Base-by-base conservation (phyloP, 1,140 invertebrate genomes). In the Lepidurus apus region DNA sequence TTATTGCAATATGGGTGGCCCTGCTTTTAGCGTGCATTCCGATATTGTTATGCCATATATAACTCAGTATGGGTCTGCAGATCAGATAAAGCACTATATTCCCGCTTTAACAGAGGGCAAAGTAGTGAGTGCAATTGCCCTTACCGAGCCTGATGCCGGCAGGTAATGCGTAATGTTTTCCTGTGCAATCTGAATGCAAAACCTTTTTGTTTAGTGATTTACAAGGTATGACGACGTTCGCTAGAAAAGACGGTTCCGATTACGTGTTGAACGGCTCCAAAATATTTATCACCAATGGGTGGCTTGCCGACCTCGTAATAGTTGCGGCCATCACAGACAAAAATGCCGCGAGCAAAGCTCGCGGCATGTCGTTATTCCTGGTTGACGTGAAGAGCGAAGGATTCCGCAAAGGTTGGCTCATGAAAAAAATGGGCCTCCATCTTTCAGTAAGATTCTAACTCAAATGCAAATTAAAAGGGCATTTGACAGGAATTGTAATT, bases 41-140 rank as follows among this genome's bases (percentile, higher is more conserved):
- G 84, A 87, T 79, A 87, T 88, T 80, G 84, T 87, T 0, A 87
- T 87, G 86, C 87, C 87, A 2, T 88, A 88, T 81, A 85, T 88
- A 65, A 80, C 82, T 7, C 82, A 87, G 77, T 87, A 86, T 81
- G 87, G 87, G 24, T 85, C 84, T 26, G 81, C 82, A 74, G 87
- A 87, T 78, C 87, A 87, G 81, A 84, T 84, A 11, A 83, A 87
- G 77, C 85, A 85, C 76, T 87, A 85, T 76, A 84, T 88, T 42
- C 86, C 86, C 5, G 82, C 81, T 77, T 86, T 87, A 85, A 82
- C 82, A 42, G 84, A 85, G 24, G 87, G 87, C 0, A 84, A 82
- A 74, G 84, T 83, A 79, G 86, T 87, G 77, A 84, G 85, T 74
- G 86, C 87, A 8, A 86, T 87, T 78, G 87, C 85, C 74, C 87